A percentile compares a stretch with the other conserved stretches of the same genome.
Conservation (phyloP, 2,797 vertebrate genomes). For the Etheostoma nigrum region DNA sequence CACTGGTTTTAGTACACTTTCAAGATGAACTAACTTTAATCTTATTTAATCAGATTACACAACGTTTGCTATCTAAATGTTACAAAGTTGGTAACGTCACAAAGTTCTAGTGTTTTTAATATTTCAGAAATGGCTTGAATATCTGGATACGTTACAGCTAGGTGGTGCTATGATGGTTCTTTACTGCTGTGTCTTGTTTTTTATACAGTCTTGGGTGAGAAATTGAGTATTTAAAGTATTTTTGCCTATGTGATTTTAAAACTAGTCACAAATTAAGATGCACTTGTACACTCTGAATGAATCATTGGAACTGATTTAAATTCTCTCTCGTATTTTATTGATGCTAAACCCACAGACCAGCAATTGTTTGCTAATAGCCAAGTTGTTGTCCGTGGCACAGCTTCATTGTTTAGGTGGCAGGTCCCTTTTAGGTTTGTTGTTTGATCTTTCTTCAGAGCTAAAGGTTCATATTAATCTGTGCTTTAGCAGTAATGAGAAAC, state of each 20-base stretch:
- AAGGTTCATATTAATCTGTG: constrained; percentile 55
- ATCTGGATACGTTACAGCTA: constrained; percentile 59
- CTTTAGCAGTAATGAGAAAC: constrained; percentile 63
- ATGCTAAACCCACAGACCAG: constrained; percentile 36
- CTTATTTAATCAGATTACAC: not conserved
- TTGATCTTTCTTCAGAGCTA: constrained; percentile 59
- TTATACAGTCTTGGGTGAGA: constrained; percentile 7
- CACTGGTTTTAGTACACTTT: not conserved
- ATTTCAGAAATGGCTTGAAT: constrained; percentile 27
- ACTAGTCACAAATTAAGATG: not conserved
- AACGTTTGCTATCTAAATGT: no score
- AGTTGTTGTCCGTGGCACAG: constrained; percentile 45
- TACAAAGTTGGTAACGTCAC: not conserved
- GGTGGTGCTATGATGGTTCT: constrained; percentile 69
- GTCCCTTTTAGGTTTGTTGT: constrained; percentile 50
- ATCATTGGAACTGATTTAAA: not conserved
- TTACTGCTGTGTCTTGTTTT: constrained; percentile 14
- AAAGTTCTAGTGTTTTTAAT: constrained; percentile 29
- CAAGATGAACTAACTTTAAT: not conserved
- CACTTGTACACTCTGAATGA: not conserved
- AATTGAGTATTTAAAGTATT: constrained; percentile 7
- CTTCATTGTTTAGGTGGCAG: constrained; percentile 51
- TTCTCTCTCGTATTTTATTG: not conserved
- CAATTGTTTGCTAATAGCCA: constrained; percentile 37
- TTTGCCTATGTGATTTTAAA: constrained; percentile 22